Percentiles rank a stretch among this genome's conserved stretches.
These are phyloP conservation scores for Hipposideros armiger DNA, from an alignment of 2,113 vertebrate genomes.

Conservation along the genomic window DNA sequence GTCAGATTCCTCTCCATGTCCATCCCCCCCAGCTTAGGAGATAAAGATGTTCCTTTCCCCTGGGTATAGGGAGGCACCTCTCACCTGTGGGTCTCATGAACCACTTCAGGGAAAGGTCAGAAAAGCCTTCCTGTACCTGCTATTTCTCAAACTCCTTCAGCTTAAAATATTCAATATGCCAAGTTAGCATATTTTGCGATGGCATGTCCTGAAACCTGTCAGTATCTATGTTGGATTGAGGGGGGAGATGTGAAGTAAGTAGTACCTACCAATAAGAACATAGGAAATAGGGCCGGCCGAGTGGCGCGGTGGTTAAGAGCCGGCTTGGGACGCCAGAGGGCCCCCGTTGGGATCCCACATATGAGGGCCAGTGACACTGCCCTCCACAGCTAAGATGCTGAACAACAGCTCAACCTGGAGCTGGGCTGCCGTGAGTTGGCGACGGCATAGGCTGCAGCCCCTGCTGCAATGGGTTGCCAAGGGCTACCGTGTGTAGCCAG, in stretches of 20 bases:
- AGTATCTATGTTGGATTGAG: background rate
- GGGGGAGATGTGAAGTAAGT: background rate
- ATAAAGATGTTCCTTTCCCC: background rate
- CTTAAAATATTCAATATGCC: background rate
- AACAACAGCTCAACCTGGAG: too few relatives aligned
- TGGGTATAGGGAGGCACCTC: background rate
- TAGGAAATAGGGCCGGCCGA: background rate
- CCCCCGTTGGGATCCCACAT: too few relatives aligned
- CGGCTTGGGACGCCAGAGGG: too few relatives aligned
- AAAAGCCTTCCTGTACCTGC: background rate
- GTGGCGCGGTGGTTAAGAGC: too few relatives aligned
- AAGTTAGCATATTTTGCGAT: background rate
- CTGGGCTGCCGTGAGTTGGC: too few relatives aligned
- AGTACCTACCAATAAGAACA: background rate
- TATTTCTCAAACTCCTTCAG: background rate
- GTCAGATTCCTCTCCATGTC: background rate
- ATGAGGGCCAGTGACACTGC: too few relatives aligned
- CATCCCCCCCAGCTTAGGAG: background rate
- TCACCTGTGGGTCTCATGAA: background rate
- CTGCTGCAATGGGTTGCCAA: too few relatives aligned
- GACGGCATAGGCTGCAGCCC: too few relatives aligned
- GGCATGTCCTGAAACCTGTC: background rate
- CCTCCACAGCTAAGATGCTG: too few relatives aligned
- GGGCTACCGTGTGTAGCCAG: too few relatives aligned
- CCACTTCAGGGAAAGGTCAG: background rate